Evolutionary conservation across 2,113 vertebrate species (phyloP), one percentile per base, ranked within the genome.

Genomic region (Psephotus haematonotus): DNA sequence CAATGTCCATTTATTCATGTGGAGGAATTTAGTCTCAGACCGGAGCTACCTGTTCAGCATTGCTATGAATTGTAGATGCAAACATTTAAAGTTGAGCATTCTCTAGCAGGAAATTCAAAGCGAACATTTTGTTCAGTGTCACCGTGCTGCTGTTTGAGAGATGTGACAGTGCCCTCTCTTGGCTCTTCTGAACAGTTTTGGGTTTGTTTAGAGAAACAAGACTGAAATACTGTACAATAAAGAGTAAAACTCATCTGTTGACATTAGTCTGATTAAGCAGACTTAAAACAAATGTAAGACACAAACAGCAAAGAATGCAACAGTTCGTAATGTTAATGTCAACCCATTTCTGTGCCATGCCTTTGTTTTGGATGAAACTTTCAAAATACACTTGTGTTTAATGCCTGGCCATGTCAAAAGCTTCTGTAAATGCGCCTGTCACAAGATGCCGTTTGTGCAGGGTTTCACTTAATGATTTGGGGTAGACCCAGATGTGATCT

Each of bases 131-230:
- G 10, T 10, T 83, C 6, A 2, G 49, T 24, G 22, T 55, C 44
- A 39, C 9, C 0, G 1, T 9, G 23, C 46, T 43, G 7, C 14
- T 41, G 6, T 71, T 71, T 59, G 18, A 49, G 59, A 88, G 91
- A 70, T 50, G 75, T 91, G 94, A 57, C 49, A 88, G 82, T 94
- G 93, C 93, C 94, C 88, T 89, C 91, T 93, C 75, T 76, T 90
- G 96, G 86, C 14, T 85, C 69, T 62, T 62, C 27, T 43, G 52
- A 80, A 35, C 9, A 52, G 13, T 22, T 75, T 35, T 18, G 2
- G 4, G 1, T 17, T 37, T 76, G 82, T 37, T 1, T 15, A 69
- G 67, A 60, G 13, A 67, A 77, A 41, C 29, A 22, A 10, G 5
- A 31, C 41, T 60, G 71, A 86, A 72, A 46, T 70, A 23, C 35